phyloP scores from a whole-genome alignment of 2,888 invertebrate genomes.

The Antheraea assamensis region DNA sequence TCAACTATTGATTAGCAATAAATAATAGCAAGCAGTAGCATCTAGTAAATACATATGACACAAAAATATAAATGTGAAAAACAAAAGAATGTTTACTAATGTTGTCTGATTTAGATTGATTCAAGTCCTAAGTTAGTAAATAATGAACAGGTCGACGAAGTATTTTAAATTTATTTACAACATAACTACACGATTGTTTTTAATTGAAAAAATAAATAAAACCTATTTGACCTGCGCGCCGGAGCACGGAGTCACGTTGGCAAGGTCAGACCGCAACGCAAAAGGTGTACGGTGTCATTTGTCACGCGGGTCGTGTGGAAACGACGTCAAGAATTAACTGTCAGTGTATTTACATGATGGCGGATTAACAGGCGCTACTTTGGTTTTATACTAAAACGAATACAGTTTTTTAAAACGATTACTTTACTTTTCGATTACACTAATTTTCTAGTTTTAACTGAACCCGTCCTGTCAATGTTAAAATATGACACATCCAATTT shows the following conservation, averaged over 20 bases:
- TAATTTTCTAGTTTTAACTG: too few relatives aligned
- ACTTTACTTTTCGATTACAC: too few relatives aligned
- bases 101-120: not conserved
- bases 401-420: too few relatives aligned
- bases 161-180: not conserved
- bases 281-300: conserved; percentile 35
- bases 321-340: conserved; percentile 32
- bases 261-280: conserved; percentile 32
- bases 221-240: conserved; percentile 1
- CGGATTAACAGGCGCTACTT: not conserved
- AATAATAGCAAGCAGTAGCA: too few relatives aligned
- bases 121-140: not conserved
- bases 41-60: not conserved
- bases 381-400: too few relatives aligned
- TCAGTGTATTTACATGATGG: conserved; percentile 24
- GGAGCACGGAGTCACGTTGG: conserved; percentile 22
- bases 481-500: too few relatives aligned
- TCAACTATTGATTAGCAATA: too few relatives aligned
- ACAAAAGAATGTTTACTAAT: not conserved
- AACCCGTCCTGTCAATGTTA: too few relatives aligned
- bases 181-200: conserved; percentile 1
- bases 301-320: conserved; percentile 29
- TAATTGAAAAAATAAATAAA: conserved; percentile 3
- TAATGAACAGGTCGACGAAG: not conserved
- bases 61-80: not conserved